phyloP scores from a whole-genome alignment of 2,888 invertebrate genomes.

The Andrena dorsata region DNA sequence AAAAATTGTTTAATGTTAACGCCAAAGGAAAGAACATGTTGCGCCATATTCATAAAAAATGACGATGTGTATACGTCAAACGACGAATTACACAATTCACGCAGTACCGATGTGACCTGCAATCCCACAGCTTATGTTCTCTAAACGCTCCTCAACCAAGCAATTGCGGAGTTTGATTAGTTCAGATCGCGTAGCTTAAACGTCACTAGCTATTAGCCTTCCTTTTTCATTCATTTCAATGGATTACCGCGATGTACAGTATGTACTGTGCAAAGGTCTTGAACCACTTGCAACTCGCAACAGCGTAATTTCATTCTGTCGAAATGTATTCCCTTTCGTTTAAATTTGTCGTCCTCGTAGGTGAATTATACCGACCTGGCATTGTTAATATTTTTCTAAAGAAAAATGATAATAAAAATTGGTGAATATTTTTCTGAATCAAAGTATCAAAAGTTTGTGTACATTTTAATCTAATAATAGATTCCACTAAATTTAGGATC shows the following conservation, averaged over 20 bases:
- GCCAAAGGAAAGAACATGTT: too few species aligned
- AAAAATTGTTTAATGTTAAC: too few species aligned
- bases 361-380: neutral
- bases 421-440: too few species aligned
- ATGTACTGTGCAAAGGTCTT: neutral
- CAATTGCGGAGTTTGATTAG: constrained; percentile 30
- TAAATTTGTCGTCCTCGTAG: neutral
- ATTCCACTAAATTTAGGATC: too few species aligned
- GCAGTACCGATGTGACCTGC: neutral
- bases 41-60: too few species aligned
- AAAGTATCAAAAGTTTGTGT: too few species aligned
- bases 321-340: neutral
- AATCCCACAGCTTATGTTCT: constrained; percentile 14
- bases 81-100: constrained; percentile 15
- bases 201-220: constrained; percentile 9
- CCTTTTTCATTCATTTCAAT: neutral
- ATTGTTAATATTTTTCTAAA: too few species aligned
- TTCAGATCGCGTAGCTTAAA: constrained; percentile 13
- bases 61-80: neutral
- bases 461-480: too few species aligned
- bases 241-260: neutral
- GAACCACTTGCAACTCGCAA: neutral
- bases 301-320: neutral
- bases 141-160: constrained; percentile 3
- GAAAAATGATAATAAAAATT: too few species aligned